These are phyloP conservation scores for Mus spicilegus DNA, from an alignment of 2,113 vertebrate species.

Conservation along the genomic window DNA sequence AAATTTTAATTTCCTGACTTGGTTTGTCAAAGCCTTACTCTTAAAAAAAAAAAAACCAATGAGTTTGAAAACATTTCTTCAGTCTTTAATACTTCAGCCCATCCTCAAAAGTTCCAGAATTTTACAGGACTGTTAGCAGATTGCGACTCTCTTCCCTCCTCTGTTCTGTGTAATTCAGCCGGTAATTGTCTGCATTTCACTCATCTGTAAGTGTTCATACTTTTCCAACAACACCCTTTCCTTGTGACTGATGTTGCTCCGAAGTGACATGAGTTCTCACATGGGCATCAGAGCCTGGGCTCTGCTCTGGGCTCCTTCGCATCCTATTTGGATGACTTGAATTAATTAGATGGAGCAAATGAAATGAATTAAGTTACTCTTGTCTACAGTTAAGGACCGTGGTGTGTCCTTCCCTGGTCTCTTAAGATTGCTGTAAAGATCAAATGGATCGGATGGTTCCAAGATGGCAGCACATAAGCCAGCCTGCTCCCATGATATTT, in stretches of 20 bases:
- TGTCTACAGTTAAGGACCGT: neutral
- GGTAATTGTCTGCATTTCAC: neutral
- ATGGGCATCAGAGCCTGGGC: neutral
- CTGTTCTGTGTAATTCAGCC: conserved; percentile 52
- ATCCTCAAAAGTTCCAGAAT: conserved; percentile 41
- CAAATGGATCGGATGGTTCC: neutral
- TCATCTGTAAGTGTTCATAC: neutral
- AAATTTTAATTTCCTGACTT: conserved; percentile 88
- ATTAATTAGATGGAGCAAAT: neutral
- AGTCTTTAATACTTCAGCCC: conserved; percentile 64
- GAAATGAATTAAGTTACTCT: neutral
- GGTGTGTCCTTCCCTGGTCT: neutral
- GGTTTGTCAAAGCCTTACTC: conserved; percentile 80
- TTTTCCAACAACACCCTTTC: conserved; percentile 14
- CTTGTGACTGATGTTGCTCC: neutral
- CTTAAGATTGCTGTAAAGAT: neutral
- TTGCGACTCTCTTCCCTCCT: conserved; percentile 52
- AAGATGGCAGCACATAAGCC: neutral
- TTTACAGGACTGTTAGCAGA: conserved; percentile 4
- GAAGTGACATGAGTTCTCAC: neutral
- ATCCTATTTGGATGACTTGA: conserved; percentile 29
- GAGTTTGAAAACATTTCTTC: conserved; percentile 79
- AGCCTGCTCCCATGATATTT: neutral
- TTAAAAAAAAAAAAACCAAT: conserved; percentile 63
- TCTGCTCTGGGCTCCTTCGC: neutral